Evolutionary conservation across 2,797 vertebrate genomes (phyloP), one percentile per base, ranked within the genome.

Genomic region (Ptychadena robeensis): DNA sequence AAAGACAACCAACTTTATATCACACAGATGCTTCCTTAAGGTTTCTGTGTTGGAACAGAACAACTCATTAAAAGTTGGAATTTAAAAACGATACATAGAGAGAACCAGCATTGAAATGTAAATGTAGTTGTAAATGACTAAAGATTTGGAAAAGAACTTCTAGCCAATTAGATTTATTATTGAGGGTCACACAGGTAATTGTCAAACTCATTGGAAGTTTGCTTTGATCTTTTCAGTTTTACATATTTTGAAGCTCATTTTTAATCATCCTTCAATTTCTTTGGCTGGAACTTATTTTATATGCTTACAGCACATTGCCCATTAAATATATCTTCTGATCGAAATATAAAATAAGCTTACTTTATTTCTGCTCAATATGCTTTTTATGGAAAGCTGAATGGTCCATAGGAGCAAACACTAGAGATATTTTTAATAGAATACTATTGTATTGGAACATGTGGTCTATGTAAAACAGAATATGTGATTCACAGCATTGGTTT

Each of bases 151-250:
- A 61, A 69, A 3, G n/a, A 69, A 69, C n/a, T 40, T 12, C n/a
- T 69, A 27, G n/a, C 67, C 67, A 38, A 27, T 69, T 22, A 69
- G 34, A 69, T 25, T 25, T 27, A 28, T 28, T 25, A 28, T 28
- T 61, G 59, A 25, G n/a, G 59, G 44, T 53, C 44, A 53, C 2
- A 2, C 27, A 61, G 59, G 59, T 61, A 28, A 61, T 61, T 61
- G 59, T 69, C 10, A 69, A 69, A 1, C 34, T 69, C 59, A 25
- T 9, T 38, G 34, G 14, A 27, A 69, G 2, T 25, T 22, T 12
- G n/a, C 32, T 69, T 69, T 69, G 34, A 68, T 68, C 66, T 68
- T 38, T 69, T 69, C 9, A 6, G 11, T 69, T 38, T 69, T 69
- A 38, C 67, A 69, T 38, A 40, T 69, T 37, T 69, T 69, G 25